A percentile compares a stretch with the other conserved stretches of the same genome.
phyloP scores from a whole-genome alignment of 2,888 invertebrate genomes.

The Mythimna impura region DNA sequence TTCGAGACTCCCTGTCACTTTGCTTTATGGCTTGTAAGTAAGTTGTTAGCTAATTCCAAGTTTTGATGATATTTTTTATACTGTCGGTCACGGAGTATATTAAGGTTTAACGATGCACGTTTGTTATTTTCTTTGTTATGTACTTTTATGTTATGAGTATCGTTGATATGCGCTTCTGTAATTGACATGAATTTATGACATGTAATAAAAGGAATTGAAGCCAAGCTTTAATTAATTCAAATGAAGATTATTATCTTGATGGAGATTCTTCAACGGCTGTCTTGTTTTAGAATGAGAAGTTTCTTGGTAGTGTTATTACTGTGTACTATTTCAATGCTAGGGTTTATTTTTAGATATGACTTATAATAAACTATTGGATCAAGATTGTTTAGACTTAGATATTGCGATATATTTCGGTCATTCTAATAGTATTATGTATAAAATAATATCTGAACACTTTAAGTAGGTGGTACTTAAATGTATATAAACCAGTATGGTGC shows the following conservation, averaged over 20 bases:
- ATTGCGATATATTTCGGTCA: too few species aligned
- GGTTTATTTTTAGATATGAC: constrained; percentile 37
- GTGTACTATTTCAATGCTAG: constrained; percentile 6
- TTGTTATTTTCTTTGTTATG: constrained; percentile 31
- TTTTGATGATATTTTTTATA: constrained; percentile 69
- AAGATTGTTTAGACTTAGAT: too few species aligned
- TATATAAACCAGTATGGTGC: background rate
- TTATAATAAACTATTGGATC: background rate
- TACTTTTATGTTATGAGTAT: constrained; percentile 20
- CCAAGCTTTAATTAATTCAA: constrained; percentile 42
- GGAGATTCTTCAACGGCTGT: constrained; percentile 19
- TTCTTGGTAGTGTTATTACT: constrained; percentile 28
- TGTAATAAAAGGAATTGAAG: constrained; percentile 38
- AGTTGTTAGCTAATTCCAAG: constrained; percentile 77
- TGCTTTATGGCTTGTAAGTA: constrained; percentile 79
- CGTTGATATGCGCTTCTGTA: constrained; percentile 16
- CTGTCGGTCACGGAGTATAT: constrained; percentile 57
- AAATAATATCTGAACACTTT: too few species aligned
- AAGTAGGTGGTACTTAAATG: too few species aligned
- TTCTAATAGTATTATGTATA: too few species aligned
- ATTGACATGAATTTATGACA: constrained; percentile 35
- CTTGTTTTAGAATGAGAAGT: constrained; percentile 11
- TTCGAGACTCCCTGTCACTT: constrained; percentile 63
- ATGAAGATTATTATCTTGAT: constrained; percentile 49
- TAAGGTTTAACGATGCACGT: constrained; percentile 49